Conservation (phyloP, 2,888 invertebrate genomes). For the Polyommatus icarus region DNA sequence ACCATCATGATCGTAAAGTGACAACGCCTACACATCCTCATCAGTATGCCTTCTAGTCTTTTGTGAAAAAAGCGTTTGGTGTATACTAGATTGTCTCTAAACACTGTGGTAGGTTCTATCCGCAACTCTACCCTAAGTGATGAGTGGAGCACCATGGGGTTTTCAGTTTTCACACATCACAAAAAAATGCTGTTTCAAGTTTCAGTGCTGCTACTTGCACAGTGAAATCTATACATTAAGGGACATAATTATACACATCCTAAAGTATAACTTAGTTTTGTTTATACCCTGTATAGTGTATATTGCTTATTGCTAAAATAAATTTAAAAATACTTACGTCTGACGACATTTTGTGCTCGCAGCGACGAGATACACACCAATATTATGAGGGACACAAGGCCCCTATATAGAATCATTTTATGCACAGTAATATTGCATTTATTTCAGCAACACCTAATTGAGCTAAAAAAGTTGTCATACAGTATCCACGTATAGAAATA, state of each 20-base stretch:
- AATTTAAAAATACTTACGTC: slow-evolving; percentile 56
- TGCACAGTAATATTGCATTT: slow-evolving; percentile 43
- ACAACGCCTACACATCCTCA: not conserved
- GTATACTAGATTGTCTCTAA: too few species aligned
- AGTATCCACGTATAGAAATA: slow-evolving; percentile 32
- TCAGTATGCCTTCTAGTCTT: not conserved
- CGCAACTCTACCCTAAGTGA: too few species aligned
- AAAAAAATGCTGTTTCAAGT: too few species aligned
- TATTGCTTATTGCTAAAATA: not conserved
- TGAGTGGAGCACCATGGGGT: too few species aligned
- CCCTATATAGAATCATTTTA: slow-evolving; percentile 56
- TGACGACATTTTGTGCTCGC: slow-evolving; percentile 50
- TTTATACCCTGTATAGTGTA: too few species aligned
- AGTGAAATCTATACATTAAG: too few species aligned
- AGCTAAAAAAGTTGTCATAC: slow-evolving; percentile 24
- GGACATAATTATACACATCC: too few species aligned
- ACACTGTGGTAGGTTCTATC: too few species aligned
- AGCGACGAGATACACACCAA: slow-evolving; percentile 46
- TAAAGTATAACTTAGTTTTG: too few species aligned
- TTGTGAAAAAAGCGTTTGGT: not conserved
- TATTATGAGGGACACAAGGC: slow-evolving; percentile 56
- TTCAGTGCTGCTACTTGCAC: too few species aligned
- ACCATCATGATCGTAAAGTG: not conserved
- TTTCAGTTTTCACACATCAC: too few species aligned
- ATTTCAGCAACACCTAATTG: slow-evolving; percentile 34